These are phyloP conservation scores for Ailurus styani DNA, from an alignment of 2,113 vertebrate species.

Conservation along the genomic window DNA sequence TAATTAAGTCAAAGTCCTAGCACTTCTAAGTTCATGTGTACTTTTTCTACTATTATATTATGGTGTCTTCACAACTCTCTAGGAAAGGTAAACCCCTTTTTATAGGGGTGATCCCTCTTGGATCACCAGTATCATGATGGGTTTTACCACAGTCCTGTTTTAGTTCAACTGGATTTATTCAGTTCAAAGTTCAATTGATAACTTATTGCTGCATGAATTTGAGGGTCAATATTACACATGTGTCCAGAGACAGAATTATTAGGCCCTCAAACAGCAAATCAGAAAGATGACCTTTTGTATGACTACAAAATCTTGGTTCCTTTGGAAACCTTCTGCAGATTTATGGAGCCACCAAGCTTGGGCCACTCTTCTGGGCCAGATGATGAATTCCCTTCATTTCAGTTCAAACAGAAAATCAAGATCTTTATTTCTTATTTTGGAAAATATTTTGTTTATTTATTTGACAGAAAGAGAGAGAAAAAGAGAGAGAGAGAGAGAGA, in stretches of 20 bases:
- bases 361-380: not conserved
- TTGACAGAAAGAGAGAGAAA: too few relatives aligned
- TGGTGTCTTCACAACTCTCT: not conserved
- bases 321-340: not conserved
- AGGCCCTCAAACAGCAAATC: not conserved
- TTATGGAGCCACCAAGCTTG: not conserved
- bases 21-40: not conserved
- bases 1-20: not conserved
- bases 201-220: not conserved
- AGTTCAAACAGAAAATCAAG: not conserved
- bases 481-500: too few relatives aligned
- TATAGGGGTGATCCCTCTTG: not conserved
- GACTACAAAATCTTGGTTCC: not conserved
- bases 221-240: not conserved
- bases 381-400: not conserved
- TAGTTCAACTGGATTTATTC: not conserved
- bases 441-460: too few relatives aligned
- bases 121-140: not conserved
- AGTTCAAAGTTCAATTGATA: not conserved
- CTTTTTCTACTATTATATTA: not conserved
- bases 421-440: too few relatives aligned
- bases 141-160: not conserved
- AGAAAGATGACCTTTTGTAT: not conserved
- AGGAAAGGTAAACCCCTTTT: not conserved
- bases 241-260: not conserved